Conservation (phyloP, 2,888 invertebrate species). For the Clivina fossor region DNA sequence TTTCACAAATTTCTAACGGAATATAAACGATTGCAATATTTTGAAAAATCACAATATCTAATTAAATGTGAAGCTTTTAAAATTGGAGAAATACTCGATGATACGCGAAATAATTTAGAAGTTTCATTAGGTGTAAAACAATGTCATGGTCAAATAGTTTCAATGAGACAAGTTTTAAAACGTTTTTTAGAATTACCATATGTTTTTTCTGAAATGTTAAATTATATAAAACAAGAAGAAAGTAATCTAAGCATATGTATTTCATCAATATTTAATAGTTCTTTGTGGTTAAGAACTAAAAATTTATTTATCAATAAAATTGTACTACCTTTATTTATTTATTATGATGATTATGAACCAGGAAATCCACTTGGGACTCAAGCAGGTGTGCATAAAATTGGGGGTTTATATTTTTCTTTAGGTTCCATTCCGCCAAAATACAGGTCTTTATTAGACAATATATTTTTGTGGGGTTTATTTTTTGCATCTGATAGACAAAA, state of each 20-base stretch:
- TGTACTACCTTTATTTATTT: conserved; percentile 34
- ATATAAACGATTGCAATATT: conserved; percentile 10
- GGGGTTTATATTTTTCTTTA: conserved; percentile 37
- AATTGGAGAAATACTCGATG: conserved; percentile 8
- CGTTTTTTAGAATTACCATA: conserved; percentile 1
- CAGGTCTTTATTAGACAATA: conserved; percentile 23
- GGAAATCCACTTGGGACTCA: conserved; percentile 39
- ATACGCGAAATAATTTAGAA: neutral
- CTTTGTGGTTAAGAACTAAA: conserved; percentile 24
- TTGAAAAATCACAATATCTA: conserved; percentile 7
- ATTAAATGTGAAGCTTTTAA: conserved; percentile 2
- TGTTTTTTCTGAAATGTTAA: neutral
- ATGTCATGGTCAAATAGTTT: conserved; percentile 11
- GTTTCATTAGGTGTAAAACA: neutral
- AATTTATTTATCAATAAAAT: conserved; percentile 13
- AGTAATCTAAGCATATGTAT: neutral
- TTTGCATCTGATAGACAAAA: conserved; percentile 39
- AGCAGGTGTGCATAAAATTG: conserved; percentile 37
- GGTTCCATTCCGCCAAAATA: conserved; percentile 35
- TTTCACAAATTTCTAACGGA: conserved; percentile 6
- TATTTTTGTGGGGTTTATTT: conserved; percentile 40
- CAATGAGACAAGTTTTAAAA: conserved; percentile 10
- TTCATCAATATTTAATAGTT: conserved; percentile 20
- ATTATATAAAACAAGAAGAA: conserved; percentile 2
- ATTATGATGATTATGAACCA: conserved; percentile 38